Evolutionary conservation across 1,140 invertebrate species (phyloP).

Genomic region (Aplysia californica): DNA sequence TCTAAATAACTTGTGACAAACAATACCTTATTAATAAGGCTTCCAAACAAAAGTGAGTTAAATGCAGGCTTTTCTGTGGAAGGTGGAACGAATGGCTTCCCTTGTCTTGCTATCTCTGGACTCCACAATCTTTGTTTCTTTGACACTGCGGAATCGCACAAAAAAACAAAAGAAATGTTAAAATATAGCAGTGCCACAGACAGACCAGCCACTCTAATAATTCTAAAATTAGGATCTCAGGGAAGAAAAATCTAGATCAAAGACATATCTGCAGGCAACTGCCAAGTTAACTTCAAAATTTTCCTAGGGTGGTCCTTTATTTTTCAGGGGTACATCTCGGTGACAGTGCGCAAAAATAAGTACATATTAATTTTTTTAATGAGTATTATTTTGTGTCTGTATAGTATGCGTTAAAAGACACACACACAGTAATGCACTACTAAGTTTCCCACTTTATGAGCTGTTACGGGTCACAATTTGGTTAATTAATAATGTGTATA

Average conservation of each 20-base stretch:
- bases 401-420: no score
- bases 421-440: no score
- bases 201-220: neutral
- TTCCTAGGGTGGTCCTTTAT: neutral
- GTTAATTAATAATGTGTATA: no score
- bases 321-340: no score
- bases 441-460: no score
- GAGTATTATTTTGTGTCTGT: no score
- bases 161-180: neutral
- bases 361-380: no score
- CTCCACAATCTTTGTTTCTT: constrained; percentile 20
- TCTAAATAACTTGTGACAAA: no score
- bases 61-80: constrained; percentile 5
- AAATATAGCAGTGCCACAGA: neutral
- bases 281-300: neutral
- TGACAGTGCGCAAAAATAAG: no score
- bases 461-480: no score
- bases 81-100: neutral
- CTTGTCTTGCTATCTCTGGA: neutral
- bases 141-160: neutral
- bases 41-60: constrained; percentile 16
- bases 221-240: neutral
- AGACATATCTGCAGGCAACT: no score
- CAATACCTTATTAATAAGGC: neutral
- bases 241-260: no score